phyloP scores from a whole-genome alignment of 2,113 vertebrate genomes.

The Orycteropus afer region DNA sequence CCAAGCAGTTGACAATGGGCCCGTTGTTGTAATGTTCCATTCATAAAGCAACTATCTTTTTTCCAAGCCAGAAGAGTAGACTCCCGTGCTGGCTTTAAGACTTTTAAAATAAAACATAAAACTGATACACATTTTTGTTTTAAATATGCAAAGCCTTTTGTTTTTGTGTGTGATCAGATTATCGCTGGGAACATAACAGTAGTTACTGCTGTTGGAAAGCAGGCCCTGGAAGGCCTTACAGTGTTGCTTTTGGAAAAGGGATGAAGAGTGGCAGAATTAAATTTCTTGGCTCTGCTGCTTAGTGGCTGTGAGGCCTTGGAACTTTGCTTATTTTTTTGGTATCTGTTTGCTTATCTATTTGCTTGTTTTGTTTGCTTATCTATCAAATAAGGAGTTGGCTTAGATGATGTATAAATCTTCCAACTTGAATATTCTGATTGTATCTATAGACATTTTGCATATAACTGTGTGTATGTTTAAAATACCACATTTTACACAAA shows the following conservation, averaged over 20 bases:
- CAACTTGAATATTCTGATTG: constrained; percentile 18
- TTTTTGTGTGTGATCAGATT: constrained; percentile 3
- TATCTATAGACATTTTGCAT: constrained; percentile 11
- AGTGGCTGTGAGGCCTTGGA: not conserved
- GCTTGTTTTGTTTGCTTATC: too few species aligned
- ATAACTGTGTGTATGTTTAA: not conserved
- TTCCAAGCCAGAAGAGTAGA: constrained; percentile 23
- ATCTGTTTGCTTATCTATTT: not conserved
- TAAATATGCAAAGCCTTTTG: not conserved
- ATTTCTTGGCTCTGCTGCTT: not conserved
- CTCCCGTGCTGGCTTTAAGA: not conserved
- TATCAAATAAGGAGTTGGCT: not conserved
- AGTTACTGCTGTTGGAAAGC: constrained; percentile 12
- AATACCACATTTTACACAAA: too few species aligned
- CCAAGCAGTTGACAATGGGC: not conserved
- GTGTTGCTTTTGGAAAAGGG: not conserved
- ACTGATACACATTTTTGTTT: not conserved
- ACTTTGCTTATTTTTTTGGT: not conserved
- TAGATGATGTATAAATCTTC: constrained; percentile 22
- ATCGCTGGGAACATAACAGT: not conserved
- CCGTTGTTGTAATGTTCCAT: constrained; percentile 44
- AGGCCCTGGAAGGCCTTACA: not conserved
- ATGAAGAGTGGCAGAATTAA: not conserved
- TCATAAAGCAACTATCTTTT: constrained; percentile 43
- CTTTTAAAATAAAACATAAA: constrained; percentile 54